These are phyloP conservation scores for Heteractis magnifica DNA, from an alignment of 92 coral and sea anemone species.

Conservation along the genomic window DNA sequence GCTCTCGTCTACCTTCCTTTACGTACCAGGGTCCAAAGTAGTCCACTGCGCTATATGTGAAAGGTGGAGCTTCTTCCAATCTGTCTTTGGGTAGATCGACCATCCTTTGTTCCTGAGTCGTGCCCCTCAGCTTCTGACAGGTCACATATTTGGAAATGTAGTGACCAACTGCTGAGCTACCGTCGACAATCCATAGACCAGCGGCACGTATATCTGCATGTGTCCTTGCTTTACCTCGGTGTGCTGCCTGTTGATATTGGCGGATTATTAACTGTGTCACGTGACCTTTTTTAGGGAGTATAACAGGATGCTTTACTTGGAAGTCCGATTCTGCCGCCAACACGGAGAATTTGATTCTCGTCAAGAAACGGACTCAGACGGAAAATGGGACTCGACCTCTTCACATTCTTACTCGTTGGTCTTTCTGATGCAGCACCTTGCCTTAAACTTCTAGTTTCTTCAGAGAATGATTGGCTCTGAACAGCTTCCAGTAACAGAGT, in stretches of 20 bases:
- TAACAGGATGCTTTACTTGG: conserved; percentile 13
- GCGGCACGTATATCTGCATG: conserved; percentile 21
- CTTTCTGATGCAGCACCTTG: background rate
- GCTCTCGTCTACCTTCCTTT: conserved; percentile 30
- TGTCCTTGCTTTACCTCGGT: conserved; percentile 41
- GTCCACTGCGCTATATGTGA: conserved; percentile 50
- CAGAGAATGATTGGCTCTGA: background rate
- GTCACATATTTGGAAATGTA: conserved; percentile 43
- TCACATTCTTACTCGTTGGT: background rate
- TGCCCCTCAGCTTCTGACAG: conserved; percentile 26
- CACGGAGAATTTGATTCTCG: conserved; percentile 25
- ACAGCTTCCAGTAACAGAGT: background rate
- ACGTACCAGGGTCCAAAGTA: conserved; percentile 54
- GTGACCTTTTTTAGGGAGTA: conserved; percentile 24
- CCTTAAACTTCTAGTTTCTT: background rate
- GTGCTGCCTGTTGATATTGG: conserved; percentile 33
- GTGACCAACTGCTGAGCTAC: conserved; percentile 3
- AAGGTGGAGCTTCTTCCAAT: conserved; percentile 43
- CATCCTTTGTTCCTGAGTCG: conserved; percentile 46
- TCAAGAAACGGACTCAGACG: conserved; percentile 42
- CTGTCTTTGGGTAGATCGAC: conserved; percentile 53
- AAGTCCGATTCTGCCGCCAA: conserved; percentile 25
- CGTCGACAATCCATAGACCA: conserved; percentile 38
- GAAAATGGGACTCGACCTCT: conserved; percentile 12
- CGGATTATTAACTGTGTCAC: conserved; percentile 15